A percentile compares a stretch with the other conserved stretches of the same genome.
Evolutionary conservation across 1,140 invertebrate genomes (phyloP).

Genomic region (Forficula auricularia): DNA sequence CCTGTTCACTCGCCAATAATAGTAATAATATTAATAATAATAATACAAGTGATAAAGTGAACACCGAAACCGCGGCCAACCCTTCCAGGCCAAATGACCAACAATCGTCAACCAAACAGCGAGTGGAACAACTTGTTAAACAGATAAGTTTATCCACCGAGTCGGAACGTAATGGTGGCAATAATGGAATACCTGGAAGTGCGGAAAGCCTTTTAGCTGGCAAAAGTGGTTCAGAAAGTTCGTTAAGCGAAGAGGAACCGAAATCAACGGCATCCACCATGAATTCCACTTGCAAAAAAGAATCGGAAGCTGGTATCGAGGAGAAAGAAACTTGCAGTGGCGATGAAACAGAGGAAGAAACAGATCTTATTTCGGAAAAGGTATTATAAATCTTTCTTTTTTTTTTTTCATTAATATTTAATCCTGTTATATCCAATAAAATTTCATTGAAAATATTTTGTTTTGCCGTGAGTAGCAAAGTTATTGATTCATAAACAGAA

Average conservation of each 20-base stretch:
- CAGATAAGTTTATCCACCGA: conserved; percentile 62
- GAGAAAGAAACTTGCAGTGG: conserved; percentile 51
- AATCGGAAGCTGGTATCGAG: conserved; percentile 32
- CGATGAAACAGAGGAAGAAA: conserved; percentile 26
- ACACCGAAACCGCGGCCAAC: conserved; percentile 23
- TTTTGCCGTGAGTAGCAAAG: no score
- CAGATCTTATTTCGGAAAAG: conserved; percentile 4
- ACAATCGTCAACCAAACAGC: conserved; percentile 15
- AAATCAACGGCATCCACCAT: conserved; percentile 42
- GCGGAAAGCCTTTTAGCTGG: not conserved
- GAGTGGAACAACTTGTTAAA: conserved; percentile 51
- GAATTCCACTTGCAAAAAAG: conserved; percentile 12
- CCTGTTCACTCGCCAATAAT: conserved; percentile 20
- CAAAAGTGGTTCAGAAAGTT: conserved; percentile 73
- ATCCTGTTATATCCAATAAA: no score
- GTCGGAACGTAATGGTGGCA: conserved; percentile 22
- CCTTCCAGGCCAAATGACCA: conserved; percentile 26
- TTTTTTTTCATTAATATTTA: no score
- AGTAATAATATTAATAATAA: conserved; percentile 24
- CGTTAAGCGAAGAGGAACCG: conserved; percentile 53
- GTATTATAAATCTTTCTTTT: no score
- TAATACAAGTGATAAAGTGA: conserved; percentile 14
- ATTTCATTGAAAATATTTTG: no score
- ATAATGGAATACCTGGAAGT: not conserved
- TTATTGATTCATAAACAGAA: no score